These are phyloP conservation scores for Caenorhabditis wallacei DNA, from an alignment of 2,888 invertebrate species.

Conservation along the genomic window DNA sequence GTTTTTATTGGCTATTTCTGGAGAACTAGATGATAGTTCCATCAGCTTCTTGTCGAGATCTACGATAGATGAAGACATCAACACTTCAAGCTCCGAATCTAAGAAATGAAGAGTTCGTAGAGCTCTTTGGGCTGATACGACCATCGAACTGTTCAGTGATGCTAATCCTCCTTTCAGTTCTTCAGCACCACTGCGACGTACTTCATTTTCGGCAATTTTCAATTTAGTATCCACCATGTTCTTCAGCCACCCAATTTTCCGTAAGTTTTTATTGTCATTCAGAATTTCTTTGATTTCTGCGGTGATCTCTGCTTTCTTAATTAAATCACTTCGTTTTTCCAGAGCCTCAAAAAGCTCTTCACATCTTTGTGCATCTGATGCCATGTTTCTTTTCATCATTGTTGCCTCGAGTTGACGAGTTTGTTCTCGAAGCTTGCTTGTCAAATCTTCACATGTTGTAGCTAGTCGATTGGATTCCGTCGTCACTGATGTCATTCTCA, in stretches of 20 bases:
- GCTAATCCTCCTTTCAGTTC: constrained; percentile 77
- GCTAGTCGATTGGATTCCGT: constrained; percentile 60
- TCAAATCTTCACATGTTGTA: constrained; percentile 56
- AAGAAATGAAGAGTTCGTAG: constrained; percentile 70
- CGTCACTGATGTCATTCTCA: constrained; percentile 63
- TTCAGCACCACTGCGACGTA: constrained; percentile 70
- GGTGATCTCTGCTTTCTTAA: constrained; percentile 70
- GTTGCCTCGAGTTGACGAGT: constrained; percentile 58
- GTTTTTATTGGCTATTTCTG: constrained; percentile 54
- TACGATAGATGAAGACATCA: constrained; percentile 62
- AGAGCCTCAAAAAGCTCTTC: constrained; percentile 72
- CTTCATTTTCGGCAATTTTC: constrained; percentile 70
- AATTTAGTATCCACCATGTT: constrained; percentile 67
- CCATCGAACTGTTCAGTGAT: constrained; percentile 77
- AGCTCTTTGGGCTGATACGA: constrained; percentile 71
- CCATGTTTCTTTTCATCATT: constrained; percentile 64
- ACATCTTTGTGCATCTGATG: constrained; percentile 71
- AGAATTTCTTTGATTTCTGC: constrained; percentile 70
- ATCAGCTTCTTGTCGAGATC: constrained; percentile 70
- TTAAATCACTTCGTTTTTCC: constrained; percentile 72
- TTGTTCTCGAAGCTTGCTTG: constrained; percentile 50
- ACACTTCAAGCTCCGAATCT: constrained; percentile 69
- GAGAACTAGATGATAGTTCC: constrained; percentile 56
- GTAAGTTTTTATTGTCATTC: constrained; percentile 67
- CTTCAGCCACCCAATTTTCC: constrained; percentile 71